Conservation (phyloP, 2,888 invertebrate genomes). For the Pilophorus perplexus region DNA sequence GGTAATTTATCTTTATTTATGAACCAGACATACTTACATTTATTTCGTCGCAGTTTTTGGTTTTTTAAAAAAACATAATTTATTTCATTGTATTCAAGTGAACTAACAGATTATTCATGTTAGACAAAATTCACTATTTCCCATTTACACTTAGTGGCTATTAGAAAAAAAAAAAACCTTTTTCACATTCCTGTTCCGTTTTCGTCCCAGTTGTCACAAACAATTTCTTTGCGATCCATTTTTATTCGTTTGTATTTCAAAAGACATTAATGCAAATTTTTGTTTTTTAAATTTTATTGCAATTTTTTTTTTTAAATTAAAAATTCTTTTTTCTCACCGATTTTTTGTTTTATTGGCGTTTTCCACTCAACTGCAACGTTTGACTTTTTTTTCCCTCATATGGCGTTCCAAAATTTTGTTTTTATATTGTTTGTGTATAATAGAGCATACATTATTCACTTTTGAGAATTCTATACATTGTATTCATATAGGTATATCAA, state of each 20-base stretch:
- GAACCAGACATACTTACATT: constrained; percentile 43
- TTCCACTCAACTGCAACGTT: constrained; percentile 3
- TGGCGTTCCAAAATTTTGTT: too few relatives aligned
- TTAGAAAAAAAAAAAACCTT: constrained; percentile 43
- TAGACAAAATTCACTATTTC: constrained; percentile 33
- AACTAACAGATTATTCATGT: constrained; percentile 26
- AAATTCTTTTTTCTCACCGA: constrained; percentile 11
- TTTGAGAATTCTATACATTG: constrained; percentile 42
- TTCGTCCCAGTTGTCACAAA: constrained; percentile 19
- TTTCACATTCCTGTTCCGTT: constrained; percentile 43
- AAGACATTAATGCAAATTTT: constrained; percentile 47
- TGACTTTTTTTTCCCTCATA: not conserved
- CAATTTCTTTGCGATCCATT: constrained; percentile 20
- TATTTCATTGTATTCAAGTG: constrained; percentile 25
- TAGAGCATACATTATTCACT: constrained; percentile 46
- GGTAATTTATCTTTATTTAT: constrained; percentile 44
- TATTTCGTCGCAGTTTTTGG: constrained; percentile 46
- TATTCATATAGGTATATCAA: constrained; percentile 44
- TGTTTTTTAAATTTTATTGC: constrained; percentile 42
- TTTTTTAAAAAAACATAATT: constrained; percentile 43
- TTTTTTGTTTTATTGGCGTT: too few relatives aligned
- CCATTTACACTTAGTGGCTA: constrained; percentile 43
- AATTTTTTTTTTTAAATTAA: constrained; percentile 38
- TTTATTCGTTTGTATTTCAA: constrained; percentile 40
- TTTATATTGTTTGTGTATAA: constrained; percentile 40